phyloP scores from a whole-genome alignment of 2,888 invertebrate genomes.

The Theretra japonica region DNA sequence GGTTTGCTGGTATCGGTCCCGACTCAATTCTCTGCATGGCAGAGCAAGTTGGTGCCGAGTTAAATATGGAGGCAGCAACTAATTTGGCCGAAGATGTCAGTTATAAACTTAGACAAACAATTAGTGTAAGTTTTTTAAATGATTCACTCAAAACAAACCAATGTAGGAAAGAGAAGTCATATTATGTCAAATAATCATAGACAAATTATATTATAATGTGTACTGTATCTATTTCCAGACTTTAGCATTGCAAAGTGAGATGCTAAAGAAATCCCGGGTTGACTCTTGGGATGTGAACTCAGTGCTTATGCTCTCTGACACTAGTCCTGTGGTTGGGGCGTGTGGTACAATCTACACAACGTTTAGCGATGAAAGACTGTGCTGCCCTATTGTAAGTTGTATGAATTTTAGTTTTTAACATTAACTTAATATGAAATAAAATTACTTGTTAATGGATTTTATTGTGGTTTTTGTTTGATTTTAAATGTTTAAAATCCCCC shows the following conservation, averaged over 20 bases:
- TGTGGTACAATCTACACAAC: slow-evolving; percentile 61
- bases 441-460: too few relatives aligned
- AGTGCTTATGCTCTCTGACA: slow-evolving; percentile 67
- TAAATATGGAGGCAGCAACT: slow-evolving; percentile 72
- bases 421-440: neutral
- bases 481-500: too few relatives aligned
- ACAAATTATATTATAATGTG: too few relatives aligned
- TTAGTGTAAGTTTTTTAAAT: slow-evolving; percentile 69
- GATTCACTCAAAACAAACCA: too few relatives aligned
- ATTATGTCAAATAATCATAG: too few relatives aligned
- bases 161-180: too few relatives aligned
- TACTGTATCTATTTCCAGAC: slow-evolving; percentile 58
- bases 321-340: slow-evolving; percentile 71
- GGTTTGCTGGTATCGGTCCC: slow-evolving; percentile 75
- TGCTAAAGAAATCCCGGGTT: slow-evolving; percentile 74
- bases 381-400: slow-evolving; percentile 69
- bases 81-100: slow-evolving; percentile 82
- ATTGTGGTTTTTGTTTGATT: too few relatives aligned
- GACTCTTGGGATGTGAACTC: slow-evolving; percentile 78
- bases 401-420: neutral
- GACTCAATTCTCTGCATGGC: slow-evolving; percentile 78
- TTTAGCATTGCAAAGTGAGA: slow-evolving; percentile 75
- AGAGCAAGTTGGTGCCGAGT: slow-evolving; percentile 73
- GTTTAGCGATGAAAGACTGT: slow-evolving; percentile 74
- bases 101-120: slow-evolving; percentile 79